Percentiles rank a stretch among this genome's conserved stretches.
Evolutionary conservation across 35 echinoderm and acorn worm species (phyloP).

Genomic region (Stichopus chloronotus): DNA sequence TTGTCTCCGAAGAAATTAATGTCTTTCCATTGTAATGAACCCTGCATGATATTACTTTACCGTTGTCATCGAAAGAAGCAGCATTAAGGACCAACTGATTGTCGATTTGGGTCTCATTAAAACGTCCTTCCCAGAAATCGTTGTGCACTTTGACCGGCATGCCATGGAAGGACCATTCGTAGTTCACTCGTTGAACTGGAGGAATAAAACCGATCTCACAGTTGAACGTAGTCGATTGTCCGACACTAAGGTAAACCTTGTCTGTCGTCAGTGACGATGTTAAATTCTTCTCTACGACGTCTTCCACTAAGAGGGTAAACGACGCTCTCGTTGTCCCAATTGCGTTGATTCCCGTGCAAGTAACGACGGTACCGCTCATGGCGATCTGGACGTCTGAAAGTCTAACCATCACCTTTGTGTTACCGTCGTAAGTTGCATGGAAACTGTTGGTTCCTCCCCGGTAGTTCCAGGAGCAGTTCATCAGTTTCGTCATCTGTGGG

Average conservation of each 20-base stretch:
- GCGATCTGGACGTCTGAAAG: neutral
- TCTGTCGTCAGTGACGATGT: neutral
- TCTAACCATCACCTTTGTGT: neutral
- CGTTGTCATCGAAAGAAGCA: neutral
- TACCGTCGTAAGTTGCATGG: neutral
- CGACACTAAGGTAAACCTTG: neutral
- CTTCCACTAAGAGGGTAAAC: neutral
- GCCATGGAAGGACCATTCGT: neutral
- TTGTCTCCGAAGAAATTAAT: neutral
- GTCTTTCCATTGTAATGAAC: neutral
- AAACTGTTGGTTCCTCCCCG: neutral
- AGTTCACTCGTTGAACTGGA: neutral
- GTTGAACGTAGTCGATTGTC: neutral
- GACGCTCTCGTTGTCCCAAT: neutral
- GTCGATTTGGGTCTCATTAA: neutral
- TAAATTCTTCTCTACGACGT: neutral
- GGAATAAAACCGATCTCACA: slow-evolving; percentile 19
- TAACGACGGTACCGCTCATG: slow-evolving; percentile 19
- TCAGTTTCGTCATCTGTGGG: neutral
- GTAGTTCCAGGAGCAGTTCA: slow-evolving; percentile 1
- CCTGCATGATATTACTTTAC: neutral
- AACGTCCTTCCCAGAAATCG: neutral
- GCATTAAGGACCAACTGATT: slow-evolving; percentile 10
- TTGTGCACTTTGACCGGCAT: neutral
- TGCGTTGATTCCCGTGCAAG: neutral